Conservation (phyloP, 2,888 invertebrate species). For the Lithophane semibrunnea region DNA sequence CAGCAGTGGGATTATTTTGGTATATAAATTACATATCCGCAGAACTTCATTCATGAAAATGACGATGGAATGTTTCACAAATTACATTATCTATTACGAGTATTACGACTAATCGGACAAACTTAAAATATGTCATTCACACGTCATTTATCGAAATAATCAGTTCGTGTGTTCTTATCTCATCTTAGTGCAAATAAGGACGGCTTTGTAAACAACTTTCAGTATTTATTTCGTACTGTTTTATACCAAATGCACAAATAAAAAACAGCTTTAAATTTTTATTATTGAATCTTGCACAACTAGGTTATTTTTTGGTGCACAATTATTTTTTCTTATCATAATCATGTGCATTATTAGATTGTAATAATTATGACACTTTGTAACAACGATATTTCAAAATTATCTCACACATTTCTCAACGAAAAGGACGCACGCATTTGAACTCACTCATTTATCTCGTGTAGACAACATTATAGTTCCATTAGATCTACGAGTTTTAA, state of each 20-base stretch:
- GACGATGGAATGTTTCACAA: not conserved
- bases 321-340: too few species aligned
- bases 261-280: too few species aligned
- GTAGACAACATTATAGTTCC: conserved; percentile 24
- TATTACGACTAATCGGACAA: not conserved
- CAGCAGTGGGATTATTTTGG: not conserved
- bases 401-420: conserved; percentile 39
- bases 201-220: conserved; percentile 34
- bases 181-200: conserved; percentile 43
- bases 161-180: conserved; percentile 45
- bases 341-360: conserved; percentile 5
- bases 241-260: conserved; percentile 20
- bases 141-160: conserved; percentile 18
- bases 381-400: conserved; percentile 13
- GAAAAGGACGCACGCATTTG: conserved; percentile 43
- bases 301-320: too few species aligned
- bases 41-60: conserved; percentile 3
- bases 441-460: conserved; percentile 46
- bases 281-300: too few species aligned
- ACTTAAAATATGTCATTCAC: conserved; percentile 23
- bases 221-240: conserved; percentile 32
- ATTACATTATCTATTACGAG: conserved; percentile 22
- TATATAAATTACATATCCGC: too few species aligned
- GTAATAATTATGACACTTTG: conserved; percentile 28
- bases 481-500: conserved; percentile 13